Conservation (phyloP, 2,797 vertebrate species). For the Aphelocoma californica region DNA sequence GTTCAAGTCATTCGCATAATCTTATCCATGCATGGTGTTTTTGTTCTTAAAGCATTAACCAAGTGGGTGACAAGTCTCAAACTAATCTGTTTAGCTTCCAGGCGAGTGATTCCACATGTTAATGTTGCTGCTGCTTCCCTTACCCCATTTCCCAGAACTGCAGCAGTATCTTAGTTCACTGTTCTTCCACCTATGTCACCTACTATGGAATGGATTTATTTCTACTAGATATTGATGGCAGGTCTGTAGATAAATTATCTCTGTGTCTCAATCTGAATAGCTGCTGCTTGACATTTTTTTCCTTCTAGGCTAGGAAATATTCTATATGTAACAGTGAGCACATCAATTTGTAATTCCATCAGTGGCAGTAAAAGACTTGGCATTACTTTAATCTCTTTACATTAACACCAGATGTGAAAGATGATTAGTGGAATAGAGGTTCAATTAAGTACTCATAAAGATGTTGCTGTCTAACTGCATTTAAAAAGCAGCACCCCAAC, state of each 20-base stretch:
- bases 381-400: neutral
- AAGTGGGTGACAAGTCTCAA: constrained; percentile 30
- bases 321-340: neutral
- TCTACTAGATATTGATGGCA: neutral
- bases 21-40: neutral
- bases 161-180: neutral
- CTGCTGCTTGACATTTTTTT: neutral
- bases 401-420: constrained; percentile 11
- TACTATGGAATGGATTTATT: constrained; percentile 16
- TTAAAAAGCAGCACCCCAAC: neutral
- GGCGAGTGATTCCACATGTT: constrained; percentile 17
- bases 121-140: neutral
- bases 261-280: neutral
- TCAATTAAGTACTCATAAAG: constrained; percentile 12
- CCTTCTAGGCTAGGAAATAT: neutral
- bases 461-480: neutral
- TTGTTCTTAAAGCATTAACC: constrained; percentile 25
- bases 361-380: neutral
- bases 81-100: constrained; percentile 14
- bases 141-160: neutral
- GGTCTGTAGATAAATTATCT: neutral
- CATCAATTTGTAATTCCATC: constrained; percentile 3
- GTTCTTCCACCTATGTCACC: neutral
- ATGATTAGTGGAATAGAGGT: neutral
- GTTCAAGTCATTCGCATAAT: neutral